Percentiles rank a stretch among this genome's conserved stretches.
Evolutionary conservation across 2,797 vertebrate genomes (phyloP).

Genomic region (Danio aesculapii): DNA sequence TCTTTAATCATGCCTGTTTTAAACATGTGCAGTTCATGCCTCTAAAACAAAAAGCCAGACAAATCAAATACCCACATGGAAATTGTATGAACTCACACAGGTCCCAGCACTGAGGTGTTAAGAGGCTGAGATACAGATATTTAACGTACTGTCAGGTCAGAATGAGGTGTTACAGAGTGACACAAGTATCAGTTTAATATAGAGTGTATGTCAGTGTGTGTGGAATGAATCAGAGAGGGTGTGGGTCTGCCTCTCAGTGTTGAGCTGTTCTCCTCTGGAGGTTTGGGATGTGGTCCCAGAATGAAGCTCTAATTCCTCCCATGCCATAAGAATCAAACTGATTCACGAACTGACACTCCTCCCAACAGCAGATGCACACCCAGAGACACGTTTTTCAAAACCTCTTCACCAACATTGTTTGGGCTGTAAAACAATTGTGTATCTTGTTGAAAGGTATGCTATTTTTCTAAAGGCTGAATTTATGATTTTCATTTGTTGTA

Average conservation of each 20-base stretch:
- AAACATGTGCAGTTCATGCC: neutral
- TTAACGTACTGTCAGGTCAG: neutral
- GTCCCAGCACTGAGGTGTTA: neutral
- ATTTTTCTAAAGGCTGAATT: neutral
- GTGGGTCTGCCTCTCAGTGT: neutral
- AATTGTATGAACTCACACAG: neutral
- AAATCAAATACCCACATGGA: neutral
- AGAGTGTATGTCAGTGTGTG: constrained; percentile 7
- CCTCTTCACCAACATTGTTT: neutral
- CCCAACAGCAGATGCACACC: constrained; percentile 27
- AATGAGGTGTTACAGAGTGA: neutral
- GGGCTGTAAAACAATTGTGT: neutral
- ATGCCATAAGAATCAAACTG: constrained; percentile 5
- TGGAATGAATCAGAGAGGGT: neutral
- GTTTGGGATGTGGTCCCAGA: constrained; percentile 23
- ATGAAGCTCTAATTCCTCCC: constrained; percentile 18
- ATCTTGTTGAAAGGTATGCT: neutral
- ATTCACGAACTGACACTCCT: constrained; percentile 29
- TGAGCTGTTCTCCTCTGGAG: neutral
- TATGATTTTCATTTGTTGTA: neutral
- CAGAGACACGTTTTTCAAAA: constrained; percentile 6
- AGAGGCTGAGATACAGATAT: neutral
- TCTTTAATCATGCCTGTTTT: neutral
- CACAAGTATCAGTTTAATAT: neutral
- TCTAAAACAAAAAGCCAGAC: neutral